Conservation (phyloP, 2,797 vertebrate genomes). For the Fratercula arctica region DNA sequence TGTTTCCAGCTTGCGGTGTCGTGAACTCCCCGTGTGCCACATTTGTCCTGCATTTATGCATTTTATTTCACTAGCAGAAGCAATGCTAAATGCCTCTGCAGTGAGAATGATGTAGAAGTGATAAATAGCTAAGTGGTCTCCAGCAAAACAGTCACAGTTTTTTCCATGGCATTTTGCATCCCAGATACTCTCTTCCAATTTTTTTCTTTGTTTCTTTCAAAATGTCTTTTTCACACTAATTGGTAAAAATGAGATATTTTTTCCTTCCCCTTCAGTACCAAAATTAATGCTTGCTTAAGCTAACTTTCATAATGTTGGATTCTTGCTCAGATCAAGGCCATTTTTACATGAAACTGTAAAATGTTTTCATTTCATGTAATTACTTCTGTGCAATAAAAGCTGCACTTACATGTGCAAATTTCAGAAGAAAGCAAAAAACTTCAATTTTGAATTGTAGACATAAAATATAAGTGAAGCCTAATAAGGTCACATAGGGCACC, state of each 20-base stretch:
- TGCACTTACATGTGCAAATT: neutral
- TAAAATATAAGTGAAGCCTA: neutral
- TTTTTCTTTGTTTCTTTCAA: neutral
- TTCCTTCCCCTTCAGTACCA: neutral
- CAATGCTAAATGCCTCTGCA: neutral
- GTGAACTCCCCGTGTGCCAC: neutral
- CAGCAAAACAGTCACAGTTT: neutral
- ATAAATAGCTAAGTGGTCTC: neutral
- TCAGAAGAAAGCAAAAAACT: neutral
- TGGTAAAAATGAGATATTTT: neutral
- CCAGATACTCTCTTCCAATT: neutral
- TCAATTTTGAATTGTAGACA: neutral
- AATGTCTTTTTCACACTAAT: neutral
- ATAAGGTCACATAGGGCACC: neutral
- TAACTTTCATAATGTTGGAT: neutral
- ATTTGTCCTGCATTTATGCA: neutral
- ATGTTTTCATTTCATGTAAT: neutral
- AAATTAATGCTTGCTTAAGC: neutral
- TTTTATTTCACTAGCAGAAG: neutral
- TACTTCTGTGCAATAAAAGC: neutral
- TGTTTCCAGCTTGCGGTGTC: neutral
- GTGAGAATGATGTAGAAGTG: neutral
- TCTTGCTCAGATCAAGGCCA: neutral
- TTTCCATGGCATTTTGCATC: neutral
- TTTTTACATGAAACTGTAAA: neutral